Evolutionary conservation across 2,888 invertebrate genomes (phyloP).

Genomic region (Calameuta idolon): DNA sequence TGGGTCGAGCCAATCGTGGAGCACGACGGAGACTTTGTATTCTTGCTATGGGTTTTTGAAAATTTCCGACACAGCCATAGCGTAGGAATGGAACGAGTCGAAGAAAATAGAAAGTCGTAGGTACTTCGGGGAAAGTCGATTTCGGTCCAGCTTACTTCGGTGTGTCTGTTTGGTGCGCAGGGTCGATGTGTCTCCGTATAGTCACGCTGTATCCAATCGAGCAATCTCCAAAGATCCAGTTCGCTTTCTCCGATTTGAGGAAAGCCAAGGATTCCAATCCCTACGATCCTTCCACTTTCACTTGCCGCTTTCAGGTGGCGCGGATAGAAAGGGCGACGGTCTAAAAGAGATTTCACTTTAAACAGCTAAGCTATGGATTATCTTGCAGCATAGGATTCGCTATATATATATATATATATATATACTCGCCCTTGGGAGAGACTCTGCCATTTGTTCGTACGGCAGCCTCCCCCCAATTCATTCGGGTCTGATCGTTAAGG

Average conservation of each 20-base stretch:
- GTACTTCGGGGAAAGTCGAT: not conserved
- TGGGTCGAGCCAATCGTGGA: not conserved
- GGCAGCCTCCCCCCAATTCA: slow-evolving; percentile 40
- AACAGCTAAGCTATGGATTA: slow-evolving; percentile 43
- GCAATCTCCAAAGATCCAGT: not conserved
- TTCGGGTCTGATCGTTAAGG: slow-evolving; percentile 46
- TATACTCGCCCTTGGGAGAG: slow-evolving; percentile 12
- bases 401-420: not conserved
- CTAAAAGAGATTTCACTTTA: slow-evolving; percentile 31
- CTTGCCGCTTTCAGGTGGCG: not conserved
- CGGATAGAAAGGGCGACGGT: slow-evolving; percentile 6
- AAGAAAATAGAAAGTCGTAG: not conserved
- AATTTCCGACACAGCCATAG: not conserved
- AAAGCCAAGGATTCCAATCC: not conserved
- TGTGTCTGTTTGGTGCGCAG: not conserved
- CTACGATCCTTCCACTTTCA: not conserved
- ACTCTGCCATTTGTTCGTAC: slow-evolving; percentile 55
- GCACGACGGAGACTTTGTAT: not conserved
- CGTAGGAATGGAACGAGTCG: not conserved
- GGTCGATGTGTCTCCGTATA: too few relatives aligned
- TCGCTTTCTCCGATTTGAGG: not conserved
- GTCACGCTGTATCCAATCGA: too few relatives aligned
- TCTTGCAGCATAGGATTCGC: slow-evolving; percentile 33
- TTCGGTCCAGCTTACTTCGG: not conserved
- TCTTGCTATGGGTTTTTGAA: not conserved